Conservation (phyloP, 2,113 vertebrate genomes). For the Empidonax alnorum region DNA sequence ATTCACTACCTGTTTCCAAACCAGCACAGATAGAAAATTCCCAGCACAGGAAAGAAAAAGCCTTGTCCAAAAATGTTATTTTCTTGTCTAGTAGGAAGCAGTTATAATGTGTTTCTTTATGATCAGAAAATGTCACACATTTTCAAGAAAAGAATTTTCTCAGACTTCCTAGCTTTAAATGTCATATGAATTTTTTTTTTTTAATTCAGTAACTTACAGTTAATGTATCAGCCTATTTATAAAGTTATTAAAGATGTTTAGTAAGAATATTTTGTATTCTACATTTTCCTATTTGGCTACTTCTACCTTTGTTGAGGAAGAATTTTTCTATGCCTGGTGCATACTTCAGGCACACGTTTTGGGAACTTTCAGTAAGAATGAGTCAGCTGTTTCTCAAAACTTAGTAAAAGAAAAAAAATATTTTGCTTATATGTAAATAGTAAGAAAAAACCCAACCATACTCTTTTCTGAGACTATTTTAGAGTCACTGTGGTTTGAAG, state of each 20-base stretch:
- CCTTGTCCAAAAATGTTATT: background rate
- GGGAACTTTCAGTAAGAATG: background rate
- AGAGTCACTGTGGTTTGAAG: background rate
- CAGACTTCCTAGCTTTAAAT: slow-evolving; percentile 16
- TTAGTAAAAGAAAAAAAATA: background rate
- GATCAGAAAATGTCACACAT: background rate
- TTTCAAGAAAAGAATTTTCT: slow-evolving; percentile 2
- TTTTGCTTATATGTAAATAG: background rate
- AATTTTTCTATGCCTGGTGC: background rate
- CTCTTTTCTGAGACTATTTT: background rate
- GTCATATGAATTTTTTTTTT: background rate
- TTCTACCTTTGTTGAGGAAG: background rate
- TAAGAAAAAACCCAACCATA: background rate
- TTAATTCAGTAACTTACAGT: background rate
- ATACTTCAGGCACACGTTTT: background rate
- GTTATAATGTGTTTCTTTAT: background rate
- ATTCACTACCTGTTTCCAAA: background rate
- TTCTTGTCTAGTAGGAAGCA: background rate
- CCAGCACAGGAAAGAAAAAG: background rate
- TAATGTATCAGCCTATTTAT: background rate
- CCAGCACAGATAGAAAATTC: background rate
- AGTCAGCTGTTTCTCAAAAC: slow-evolving; percentile 7
- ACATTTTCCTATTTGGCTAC: background rate
- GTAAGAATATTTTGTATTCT: background rate
- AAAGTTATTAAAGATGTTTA: background rate